Evolutionary conservation across 2,113 vertebrate species (phyloP).

Genomic region (Crotalus viridis): DNA sequence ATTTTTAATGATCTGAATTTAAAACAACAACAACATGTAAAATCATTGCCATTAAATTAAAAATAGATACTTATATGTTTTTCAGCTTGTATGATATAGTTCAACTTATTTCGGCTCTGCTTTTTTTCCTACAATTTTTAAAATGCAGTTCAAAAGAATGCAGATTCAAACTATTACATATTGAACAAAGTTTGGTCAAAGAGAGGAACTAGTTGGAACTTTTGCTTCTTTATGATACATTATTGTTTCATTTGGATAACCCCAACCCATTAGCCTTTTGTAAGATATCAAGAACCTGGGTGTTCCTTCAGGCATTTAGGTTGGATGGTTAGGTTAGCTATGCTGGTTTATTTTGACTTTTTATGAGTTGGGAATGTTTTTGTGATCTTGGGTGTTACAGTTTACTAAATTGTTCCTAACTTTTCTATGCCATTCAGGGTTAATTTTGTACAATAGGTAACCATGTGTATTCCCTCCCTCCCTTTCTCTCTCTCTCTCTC

Average conservation of each 20-base stretch:
- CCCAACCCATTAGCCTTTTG: not conserved
- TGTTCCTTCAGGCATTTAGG: not conserved
- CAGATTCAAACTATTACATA: not conserved
- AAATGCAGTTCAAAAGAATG: not conserved
- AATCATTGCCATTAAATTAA: not conserved
- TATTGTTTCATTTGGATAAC: not conserved
- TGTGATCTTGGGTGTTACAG: not conserved
- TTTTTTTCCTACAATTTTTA: not conserved
- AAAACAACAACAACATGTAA: not conserved
- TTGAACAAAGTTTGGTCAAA: not conserved
- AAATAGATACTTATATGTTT: not conserved
- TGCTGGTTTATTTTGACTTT: not conserved
- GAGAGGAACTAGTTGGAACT: no score
- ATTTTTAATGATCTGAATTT: not conserved
- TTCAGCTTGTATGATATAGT: not conserved
- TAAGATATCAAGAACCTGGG: not conserved
- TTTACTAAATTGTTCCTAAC: not conserved
- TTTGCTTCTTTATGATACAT: not conserved
- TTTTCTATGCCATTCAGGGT: not conserved
- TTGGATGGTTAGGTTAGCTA: not conserved
- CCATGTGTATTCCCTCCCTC: not conserved
- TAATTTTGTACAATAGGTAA: not conserved
- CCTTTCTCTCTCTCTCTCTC: no score
- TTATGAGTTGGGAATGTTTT: not conserved
- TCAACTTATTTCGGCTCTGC: not conserved